These are phyloP conservation scores for Drosophila pandora DNA, from an alignment of 1,140 invertebrate species.

Conservation along the genomic window DNA sequence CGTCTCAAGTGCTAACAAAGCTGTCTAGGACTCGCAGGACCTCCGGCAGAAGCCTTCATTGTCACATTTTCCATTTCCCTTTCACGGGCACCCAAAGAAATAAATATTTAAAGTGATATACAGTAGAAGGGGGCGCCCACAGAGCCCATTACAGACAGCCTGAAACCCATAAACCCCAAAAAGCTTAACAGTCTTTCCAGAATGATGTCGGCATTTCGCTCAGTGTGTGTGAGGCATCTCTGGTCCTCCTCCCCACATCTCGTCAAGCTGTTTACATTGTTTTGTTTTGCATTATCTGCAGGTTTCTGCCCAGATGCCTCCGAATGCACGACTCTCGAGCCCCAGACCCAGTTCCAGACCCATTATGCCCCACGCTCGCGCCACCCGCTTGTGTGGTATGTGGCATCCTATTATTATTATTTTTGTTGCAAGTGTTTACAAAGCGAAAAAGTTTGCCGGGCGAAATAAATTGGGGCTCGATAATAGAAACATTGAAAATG, in stretches of 20 bases:
- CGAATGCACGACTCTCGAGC: constrained; percentile 10
- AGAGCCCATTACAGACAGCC: no score
- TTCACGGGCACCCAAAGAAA: not conserved
- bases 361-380: not conserved
- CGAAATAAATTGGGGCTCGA: constrained; percentile 20
- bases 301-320: constrained; percentile 55
- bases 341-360: not conserved
- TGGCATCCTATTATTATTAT: constrained; percentile 16
- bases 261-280: constrained; percentile 41
- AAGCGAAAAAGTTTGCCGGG: constrained; percentile 17
- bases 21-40: constrained; percentile 28
- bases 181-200: no score
- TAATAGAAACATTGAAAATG: constrained; percentile 12
- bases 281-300: constrained; percentile 52
- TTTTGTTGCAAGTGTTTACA: constrained; percentile 27
- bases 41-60: constrained; percentile 15
- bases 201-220: not conserved
- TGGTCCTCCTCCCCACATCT: not conserved
- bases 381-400: not conserved
- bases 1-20: constrained; percentile 49
- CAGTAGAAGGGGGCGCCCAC: no score
- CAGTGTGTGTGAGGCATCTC: not conserved
- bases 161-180: no score
- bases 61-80: constrained; percentile 12
- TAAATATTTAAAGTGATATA: not conserved